phyloP scores from a whole-genome alignment of 1,140 invertebrate genomes.

The Brachionus rotundiformis region DNA sequence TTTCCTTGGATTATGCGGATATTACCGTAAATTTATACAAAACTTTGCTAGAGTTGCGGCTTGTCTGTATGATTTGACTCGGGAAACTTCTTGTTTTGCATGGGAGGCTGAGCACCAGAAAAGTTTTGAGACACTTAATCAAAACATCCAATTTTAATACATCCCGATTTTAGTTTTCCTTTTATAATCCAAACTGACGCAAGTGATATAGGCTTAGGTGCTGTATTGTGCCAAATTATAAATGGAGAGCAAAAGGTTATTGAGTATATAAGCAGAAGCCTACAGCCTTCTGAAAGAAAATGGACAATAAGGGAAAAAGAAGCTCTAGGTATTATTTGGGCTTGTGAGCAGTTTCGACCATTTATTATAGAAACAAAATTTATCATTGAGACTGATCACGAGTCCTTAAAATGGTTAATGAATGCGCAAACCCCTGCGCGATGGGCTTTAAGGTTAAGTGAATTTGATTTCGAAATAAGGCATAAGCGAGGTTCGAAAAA shows the following conservation, averaged over 20 bases:
- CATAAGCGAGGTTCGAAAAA: conserved; percentile 60
- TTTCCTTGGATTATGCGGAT: too few relatives aligned
- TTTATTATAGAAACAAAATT: conserved; percentile 13
- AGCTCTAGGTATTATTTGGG: neutral
- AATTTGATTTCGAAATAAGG: conserved; percentile 63
- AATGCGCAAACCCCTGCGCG: conserved; percentile 10
- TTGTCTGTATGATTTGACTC: conserved; percentile 50
- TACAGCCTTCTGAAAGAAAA: neutral
- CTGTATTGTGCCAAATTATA: conserved; percentile 52
- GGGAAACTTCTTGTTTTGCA: neutral
- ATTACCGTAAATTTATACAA: conserved; percentile 56
- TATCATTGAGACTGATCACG: conserved; percentile 26
- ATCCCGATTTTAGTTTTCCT: neutral
- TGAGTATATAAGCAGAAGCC: neutral
- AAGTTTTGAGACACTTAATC: neutral
- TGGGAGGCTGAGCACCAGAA: neutral
- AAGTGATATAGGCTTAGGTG: conserved; percentile 35
- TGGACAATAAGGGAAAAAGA: neutral
- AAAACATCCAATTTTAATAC: neutral
- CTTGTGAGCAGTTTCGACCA: neutral
- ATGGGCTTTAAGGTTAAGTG: conserved; percentile 66
- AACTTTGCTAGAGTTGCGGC: conserved; percentile 54
- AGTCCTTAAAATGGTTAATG: conserved; percentile 24
- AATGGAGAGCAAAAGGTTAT: conserved; percentile 6
- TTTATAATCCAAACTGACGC: conserved; percentile 53